Percentiles rank a stretch among this genome's conserved stretches.
These are phyloP conservation scores for Danio choprae DNA, from an alignment of 2,797 vertebrate species.

Conservation along the genomic window DNA sequence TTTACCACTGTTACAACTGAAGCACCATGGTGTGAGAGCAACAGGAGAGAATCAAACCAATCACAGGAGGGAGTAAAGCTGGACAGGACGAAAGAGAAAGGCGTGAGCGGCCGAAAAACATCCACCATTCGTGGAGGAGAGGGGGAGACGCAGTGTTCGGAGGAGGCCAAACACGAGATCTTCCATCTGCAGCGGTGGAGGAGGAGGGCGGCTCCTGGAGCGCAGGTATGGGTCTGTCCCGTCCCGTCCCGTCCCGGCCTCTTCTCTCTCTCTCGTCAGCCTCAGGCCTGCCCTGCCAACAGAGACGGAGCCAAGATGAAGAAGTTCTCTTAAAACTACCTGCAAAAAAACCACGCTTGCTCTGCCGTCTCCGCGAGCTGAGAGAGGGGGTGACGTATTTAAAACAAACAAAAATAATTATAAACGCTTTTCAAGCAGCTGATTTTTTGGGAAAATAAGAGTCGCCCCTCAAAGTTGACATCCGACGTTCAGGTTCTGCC, in stretches of 20 bases:
- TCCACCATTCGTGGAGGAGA: conserved; percentile 59
- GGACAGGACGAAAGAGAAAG: conserved; percentile 76
- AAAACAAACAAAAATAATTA: conserved; percentile 46
- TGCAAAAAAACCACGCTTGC: conserved; percentile 66
- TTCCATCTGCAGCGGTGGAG: conserved; percentile 73
- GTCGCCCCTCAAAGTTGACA: conserved; percentile 75
- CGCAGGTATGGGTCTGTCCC: conserved; percentile 66
- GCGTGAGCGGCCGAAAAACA: conserved; percentile 73
- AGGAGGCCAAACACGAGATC: conserved; percentile 64
- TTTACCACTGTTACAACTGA: conserved; percentile 99
- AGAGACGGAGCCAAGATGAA: conserved; percentile 59
- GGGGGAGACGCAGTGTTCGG: conserved; percentile 71
- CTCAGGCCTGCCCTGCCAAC: conserved; percentile 66
- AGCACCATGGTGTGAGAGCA: conserved; percentile 98
- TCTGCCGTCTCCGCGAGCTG: conserved; percentile 73
- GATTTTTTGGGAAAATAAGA: conserved; percentile 62
- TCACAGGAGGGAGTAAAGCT: conserved; percentile 78
- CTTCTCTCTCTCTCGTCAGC: conserved; percentile 61
- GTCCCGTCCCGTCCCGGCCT: conserved; percentile 71
- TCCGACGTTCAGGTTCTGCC: conserved; percentile 66
- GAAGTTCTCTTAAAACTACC: conserved; percentile 66
- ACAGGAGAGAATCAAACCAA: conserved; percentile 94
- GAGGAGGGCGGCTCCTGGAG: conserved; percentile 74
- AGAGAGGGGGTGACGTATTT: conserved; percentile 64
- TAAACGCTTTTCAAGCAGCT: conserved; percentile 77